Evolutionary conservation across 2,888 invertebrate genomes (phyloP).

Genomic region (Isotomurus palustris): DNA sequence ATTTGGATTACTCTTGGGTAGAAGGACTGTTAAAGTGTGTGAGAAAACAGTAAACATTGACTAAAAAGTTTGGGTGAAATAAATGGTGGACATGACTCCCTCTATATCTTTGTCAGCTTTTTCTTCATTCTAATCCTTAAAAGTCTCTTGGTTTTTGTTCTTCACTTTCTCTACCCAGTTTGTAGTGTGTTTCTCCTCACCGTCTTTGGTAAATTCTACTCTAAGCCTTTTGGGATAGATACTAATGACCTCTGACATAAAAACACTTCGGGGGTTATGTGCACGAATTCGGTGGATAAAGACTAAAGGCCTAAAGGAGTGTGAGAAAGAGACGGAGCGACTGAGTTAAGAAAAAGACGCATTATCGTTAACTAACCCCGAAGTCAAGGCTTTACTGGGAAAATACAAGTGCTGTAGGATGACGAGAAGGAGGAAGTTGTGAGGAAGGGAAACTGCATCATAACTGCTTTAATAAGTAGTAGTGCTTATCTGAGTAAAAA

Average conservation of each 20-base stretch:
- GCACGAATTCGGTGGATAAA: too few species aligned
- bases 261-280: conserved; percentile 4
- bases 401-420: too few species aligned
- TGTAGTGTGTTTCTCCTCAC: not conserved
- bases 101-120: conserved; percentile 20
- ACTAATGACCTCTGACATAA: conserved; percentile 13
- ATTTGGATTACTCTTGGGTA: conserved; percentile 23
- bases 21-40: conserved; percentile 5
- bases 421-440: too few species aligned
- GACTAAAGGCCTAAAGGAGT: too few species aligned
- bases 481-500: too few species aligned
- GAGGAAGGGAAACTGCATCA: too few species aligned
- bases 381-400: too few species aligned
- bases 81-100: conserved; percentile 10
- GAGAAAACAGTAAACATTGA: conserved; percentile 24
- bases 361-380: too few species aligned
- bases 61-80: conserved; percentile 2
- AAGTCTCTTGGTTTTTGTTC: conserved; percentile 10
- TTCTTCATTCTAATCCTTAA: conserved; percentile 12
- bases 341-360: too few species aligned
- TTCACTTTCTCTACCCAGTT: not conserved
- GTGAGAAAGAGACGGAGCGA: too few species aligned
- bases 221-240: not conserved
- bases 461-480: too few species aligned
- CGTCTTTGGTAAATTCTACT: not conserved